Base-by-base conservation (phyloP, 2,888 invertebrate species). In the Dorcus hopei region DNA sequence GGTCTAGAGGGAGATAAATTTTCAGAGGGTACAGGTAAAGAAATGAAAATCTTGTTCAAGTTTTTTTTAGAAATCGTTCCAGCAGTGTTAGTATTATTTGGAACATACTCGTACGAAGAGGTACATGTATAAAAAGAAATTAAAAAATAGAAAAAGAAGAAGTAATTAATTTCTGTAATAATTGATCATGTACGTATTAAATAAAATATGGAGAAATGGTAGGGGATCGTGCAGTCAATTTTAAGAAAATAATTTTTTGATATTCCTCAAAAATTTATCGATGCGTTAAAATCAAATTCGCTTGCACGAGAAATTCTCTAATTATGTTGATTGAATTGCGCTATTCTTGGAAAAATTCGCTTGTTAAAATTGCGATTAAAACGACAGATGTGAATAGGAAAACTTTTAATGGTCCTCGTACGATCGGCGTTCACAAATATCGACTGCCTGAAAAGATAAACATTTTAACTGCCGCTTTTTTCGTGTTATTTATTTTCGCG, bases 371-470 rank as follows among this genome's bases (percentile, higher is more conserved):
- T 64, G 65, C 63, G 62, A 65, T 69, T 69, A 68, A 69, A 69
- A 63, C 68, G 63, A 64, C 64, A 66, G 69, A 68, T 67, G 66
- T 62, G 64, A 67, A 61, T 58, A 62, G 59, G 62, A 62, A 70
- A 72, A 72, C 71, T 72, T 72, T 72, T 72, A 72, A 72, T 72
- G 71, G 72, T 61, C 70, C 57, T 45, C 23, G 19, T 19, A 45
- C 45, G 45, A 19, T 4, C 38, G 16, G 7, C 40, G 40, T 14
- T 7, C 38, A 50, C 19, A 50, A 38, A 50, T 14, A 26, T 47
- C 47, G 47, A 47, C 26, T 16, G 11, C 7, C 2, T 1, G 45
- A 45, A 45, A 45, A 45, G 45, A 45, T 45, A 45, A 45, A 45
- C 14, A 45, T 45, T 45, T 45, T 42, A 33, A 33, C 26, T 33